Conservation (phyloP, 2,113 vertebrate genomes). For the Ptyas mucosa region DNA sequence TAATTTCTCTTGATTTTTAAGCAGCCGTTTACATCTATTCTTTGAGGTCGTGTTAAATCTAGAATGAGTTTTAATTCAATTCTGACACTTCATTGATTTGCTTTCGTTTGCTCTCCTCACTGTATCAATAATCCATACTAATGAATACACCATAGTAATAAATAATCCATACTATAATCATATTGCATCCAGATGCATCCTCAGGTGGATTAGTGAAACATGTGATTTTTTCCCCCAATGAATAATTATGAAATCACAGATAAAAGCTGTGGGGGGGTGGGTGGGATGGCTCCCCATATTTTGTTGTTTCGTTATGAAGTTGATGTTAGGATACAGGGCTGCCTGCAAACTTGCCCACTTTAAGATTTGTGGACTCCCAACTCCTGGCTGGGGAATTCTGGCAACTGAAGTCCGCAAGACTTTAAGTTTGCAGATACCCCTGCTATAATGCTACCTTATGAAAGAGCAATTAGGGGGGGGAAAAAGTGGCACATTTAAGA, state of each 20-base stretch:
- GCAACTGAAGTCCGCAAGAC: not conserved
- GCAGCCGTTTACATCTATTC: not conserved
- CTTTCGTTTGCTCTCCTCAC: not conserved
- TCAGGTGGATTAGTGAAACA: not conserved
- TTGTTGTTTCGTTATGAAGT: not conserved
- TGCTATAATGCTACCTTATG: too few relatives aligned
- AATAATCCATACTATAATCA: not conserved
- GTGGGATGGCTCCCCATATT: not conserved
- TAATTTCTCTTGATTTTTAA: not conserved
- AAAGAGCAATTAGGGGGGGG: not conserved
- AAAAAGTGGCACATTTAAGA: not conserved
- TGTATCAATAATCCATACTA: not conserved
- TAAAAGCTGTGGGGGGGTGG: not conserved
- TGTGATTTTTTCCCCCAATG: not conserved
- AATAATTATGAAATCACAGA: not conserved
- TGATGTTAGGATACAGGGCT: not conserved
- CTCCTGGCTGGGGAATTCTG: not conserved
- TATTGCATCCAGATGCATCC: not conserved
- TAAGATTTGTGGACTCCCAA: not conserved
- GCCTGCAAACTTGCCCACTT: not conserved
- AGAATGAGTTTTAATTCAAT: not conserved
- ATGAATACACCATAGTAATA: not conserved
- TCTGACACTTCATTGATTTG: not conserved
- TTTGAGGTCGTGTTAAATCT: not conserved
- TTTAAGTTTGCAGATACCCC: not conserved